Percentiles rank a stretch among this genome's conserved stretches.
phyloP scores from a whole-genome alignment of 2,888 invertebrate species.

The Idaea aversata region DNA sequence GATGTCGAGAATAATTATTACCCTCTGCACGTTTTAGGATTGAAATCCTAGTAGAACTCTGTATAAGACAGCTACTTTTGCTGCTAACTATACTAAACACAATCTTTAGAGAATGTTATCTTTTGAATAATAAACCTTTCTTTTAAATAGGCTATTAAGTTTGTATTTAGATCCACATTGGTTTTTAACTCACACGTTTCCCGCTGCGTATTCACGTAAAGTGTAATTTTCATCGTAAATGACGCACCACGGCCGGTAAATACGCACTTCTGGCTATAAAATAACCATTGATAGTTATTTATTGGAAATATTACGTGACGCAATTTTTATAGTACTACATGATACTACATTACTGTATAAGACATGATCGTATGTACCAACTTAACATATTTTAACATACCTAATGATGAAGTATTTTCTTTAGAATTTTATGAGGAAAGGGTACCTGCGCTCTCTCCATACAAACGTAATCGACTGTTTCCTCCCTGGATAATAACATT shows the following conservation, averaged over 20 bases:
- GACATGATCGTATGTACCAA: neutral
- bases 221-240: neutral
- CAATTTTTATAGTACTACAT: slow-evolving; percentile 24
- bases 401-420: neutral
- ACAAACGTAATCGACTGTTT: too few species aligned
- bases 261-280: slow-evolving; percentile 45
- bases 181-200: slow-evolving; percentile 47
- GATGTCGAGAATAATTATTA: too few species aligned
- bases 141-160: slow-evolving; percentile 52
- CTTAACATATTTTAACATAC: neutral
- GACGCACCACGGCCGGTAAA: slow-evolving; percentile 44
- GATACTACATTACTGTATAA: neutral
- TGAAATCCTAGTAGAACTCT: too few species aligned
- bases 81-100: too few species aligned
- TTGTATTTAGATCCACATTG: slow-evolving; percentile 48
- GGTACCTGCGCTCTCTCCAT: too few species aligned
- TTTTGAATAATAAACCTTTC: slow-evolving; percentile 32
- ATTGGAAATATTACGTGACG: slow-evolving; percentile 34
- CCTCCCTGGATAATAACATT: too few species aligned
- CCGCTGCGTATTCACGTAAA: slow-evolving; percentile 49
- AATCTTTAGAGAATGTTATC: too few species aligned
- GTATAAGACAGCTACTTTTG: too few species aligned
- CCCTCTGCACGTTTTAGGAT: too few species aligned
- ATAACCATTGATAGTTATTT: slow-evolving; percentile 46
- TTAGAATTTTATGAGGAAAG: neutral